Evolutionary conservation across 2,113 vertebrate species (phyloP), one percentile per base, ranked within the genome.

Genomic region (Centropus unirufus): DNA sequence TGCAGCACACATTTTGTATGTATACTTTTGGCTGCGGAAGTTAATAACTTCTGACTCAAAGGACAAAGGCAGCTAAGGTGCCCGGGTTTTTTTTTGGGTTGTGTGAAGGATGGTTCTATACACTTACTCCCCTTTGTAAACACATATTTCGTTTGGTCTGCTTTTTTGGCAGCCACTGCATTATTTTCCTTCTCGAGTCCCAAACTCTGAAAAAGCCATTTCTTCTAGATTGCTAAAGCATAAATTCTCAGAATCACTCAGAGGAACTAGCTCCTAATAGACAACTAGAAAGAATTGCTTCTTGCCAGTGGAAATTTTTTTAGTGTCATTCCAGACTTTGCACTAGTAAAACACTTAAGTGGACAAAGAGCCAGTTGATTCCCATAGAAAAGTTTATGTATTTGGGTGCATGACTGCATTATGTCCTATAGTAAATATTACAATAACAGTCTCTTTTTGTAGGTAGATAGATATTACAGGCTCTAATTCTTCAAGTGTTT

Each of bases 11-110:
- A 74, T 90, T 97, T 89, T 51, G 47, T 63, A 34, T 66, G 69
- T 55, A 64, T n/a, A 87, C 40, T 69, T 96, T 95, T 93, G 88
- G 82, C 92, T 94, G 87, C 88, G 67, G 74, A 95, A 97, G 69
- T 55, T 77, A 89, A 10, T 91, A 96, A 96, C 87, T 92, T 61
- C 26, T 75, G 96, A 87, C 93, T 73, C 80, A 80, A 91, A 91
- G 69, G 84, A 91, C 64, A 81, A 94, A 97, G 74, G 92, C 70
- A 76, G 14, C n/a, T 64, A 49, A 62, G 17, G 59, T 85, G 44
- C 69, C 66, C 54, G 40, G 52, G 61, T 83, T 88, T 93, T 89
- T 67, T 84, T 96, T 36, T 36, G 36, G 36, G 76, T 44, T 72
- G 57, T 52, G 52, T 67, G 36, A 86, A 96, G 81, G 82, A 91